Evolutionary conservation across 1,140 invertebrate species (phyloP), one percentile per base, ranked within the genome.

Genomic region (Meteorus sp.): DNA sequence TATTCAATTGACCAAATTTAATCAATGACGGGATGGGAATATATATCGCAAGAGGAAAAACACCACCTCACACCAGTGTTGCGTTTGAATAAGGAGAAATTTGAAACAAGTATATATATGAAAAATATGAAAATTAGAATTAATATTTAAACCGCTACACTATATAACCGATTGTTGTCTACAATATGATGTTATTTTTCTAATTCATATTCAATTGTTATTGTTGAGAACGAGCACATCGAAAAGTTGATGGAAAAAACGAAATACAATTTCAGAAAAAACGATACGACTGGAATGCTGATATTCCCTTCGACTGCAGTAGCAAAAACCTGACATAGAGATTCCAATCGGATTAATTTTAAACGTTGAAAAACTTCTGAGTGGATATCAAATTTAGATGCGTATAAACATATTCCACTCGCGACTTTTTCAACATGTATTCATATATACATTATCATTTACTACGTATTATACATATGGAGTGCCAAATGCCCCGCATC

Each of bases 171-270:
- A 74, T 78, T 77, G 77, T 79, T 78, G 76, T 79, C 76, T 78
- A 79, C 75, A 65, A 78, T 78, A 79, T 75, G 76, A 78, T 71
- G 76, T 79, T 80, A 79, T 80, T 80, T 80, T 79, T 78, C 76
- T 80, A 80, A 80, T 79, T 79, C 73, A 77, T 75, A 75, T 79
- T 79, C 72, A 71, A 80, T 76, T 80, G 78, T 80, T 80, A 80
- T 79, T 77, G 78, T 79, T 80, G 71, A 78, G 74, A 63, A 73
- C 68, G 67, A 70, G 69, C 66, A 76, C 74, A 76, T 76, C 72
- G 72, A 76, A 76, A 74, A 72, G 72, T 74, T 70, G 67, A 71
- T 62, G 51, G 70, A 58, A 63, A 61, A 63, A 68, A 55, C 20
- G n/a, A n/a, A n/a, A n/a, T n/a, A n/a, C n/a, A n/a, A n/a, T n/a